Evolutionary conservation across 2,797 vertebrate species (phyloP), one percentile per base, ranked within the genome.

Genomic region (Gadopsis marmoratus): DNA sequence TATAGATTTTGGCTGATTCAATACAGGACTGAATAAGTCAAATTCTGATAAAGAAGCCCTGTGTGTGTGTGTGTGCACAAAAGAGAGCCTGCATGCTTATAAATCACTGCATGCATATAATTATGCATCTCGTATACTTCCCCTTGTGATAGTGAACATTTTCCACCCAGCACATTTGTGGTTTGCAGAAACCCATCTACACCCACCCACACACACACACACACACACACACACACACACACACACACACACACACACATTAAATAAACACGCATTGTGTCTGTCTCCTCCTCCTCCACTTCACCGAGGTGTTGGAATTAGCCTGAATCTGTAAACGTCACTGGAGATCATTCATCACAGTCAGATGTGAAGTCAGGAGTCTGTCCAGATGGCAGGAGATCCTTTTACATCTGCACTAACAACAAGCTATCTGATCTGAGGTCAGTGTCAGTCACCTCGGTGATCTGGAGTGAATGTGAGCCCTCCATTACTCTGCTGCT

Each of bases 361-460:
- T 80, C 87, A 84, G 72, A 85, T 78, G 76, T 77, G 53, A 78
- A 86, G 78, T 76, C 72, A 76, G 69, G 75, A 85, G 83, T 82
- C 78, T 56, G 31, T 80, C 76, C 76, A 87, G 74, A 88, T 84
- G 87, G 86, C 71, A 78, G 76, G 47, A 65, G 84, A 86, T 92
- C 85, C 23, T 58, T 9, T 93, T 90, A 83, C 92, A 79, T 59
- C 48, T 33, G 35, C 29, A 17, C 70, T 75, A 71, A 88, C 81
- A 78, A 79, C 80, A n/a, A 64, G 88, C 79, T 45, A 92, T 86
- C 84, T 84, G 89, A 92, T 88, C 86, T 41, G 58, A 86, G 86
- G 86, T 87, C 87, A 72, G 84, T 60, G 60, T 74, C 75, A 68
- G 84, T 82, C 81, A 59, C 78, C 87, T 71, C 56, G 1, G 64